A percentile compares a stretch with the other conserved stretches of the same genome.
Conservation (phyloP, 2,888 invertebrate genomes). For the Oithona nana region DNA sequence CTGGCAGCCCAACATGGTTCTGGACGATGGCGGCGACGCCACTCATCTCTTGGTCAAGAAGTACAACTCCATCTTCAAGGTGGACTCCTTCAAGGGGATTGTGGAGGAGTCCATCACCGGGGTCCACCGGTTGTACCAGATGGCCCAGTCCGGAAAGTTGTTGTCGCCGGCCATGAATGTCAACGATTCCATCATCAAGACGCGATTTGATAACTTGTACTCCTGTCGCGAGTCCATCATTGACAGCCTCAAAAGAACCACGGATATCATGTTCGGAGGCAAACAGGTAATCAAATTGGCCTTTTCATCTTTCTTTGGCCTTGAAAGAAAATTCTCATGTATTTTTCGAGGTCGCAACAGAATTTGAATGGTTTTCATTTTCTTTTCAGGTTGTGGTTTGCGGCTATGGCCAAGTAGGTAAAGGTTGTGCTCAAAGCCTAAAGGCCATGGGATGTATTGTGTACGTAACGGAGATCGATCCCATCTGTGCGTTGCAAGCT, state of each 20-base stretch:
- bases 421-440: conserved; percentile 84
- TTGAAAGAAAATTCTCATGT: neutral
- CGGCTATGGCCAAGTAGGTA: conserved; percentile 93
- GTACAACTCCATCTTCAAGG: conserved; percentile 75
- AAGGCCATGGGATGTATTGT: conserved; percentile 87
- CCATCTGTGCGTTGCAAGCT: conserved; percentile 90
- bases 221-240: conserved; percentile 81
- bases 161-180: conserved; percentile 96
- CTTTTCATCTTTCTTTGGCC: neutral
- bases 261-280: conserved; percentile 93
- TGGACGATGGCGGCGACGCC: conserved; percentile 92
- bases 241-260: conserved; percentile 67
- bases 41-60: conserved; percentile 91
- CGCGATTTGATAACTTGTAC: conserved; percentile 91
- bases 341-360: neutral
- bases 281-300: conserved; percentile 50
- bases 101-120: conserved; percentile 96
- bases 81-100: conserved; percentile 43
- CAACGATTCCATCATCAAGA: conserved; percentile 93
- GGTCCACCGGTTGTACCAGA: conserved; percentile 86
- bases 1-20: conserved; percentile 95
- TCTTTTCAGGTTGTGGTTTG: conserved; percentile 44
- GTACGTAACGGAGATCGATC: conserved; percentile 84
- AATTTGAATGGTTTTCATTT: neutral
- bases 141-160: conserved; percentile 80